phyloP scores from a whole-genome alignment of 2,797 vertebrate species.

The Natrix natrix region DNA sequence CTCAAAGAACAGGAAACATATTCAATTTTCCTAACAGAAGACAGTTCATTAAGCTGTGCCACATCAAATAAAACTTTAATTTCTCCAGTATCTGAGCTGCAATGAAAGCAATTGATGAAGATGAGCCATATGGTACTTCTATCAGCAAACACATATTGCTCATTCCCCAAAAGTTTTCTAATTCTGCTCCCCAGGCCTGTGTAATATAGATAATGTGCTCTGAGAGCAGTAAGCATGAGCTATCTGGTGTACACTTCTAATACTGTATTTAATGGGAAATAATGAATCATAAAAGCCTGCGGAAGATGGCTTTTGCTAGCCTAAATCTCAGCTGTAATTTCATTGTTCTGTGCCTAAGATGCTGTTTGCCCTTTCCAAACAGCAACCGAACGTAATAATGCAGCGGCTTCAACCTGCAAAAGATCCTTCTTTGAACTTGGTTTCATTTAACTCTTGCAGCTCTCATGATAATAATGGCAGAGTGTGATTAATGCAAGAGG shows the following conservation, averaged over 20 bases:
- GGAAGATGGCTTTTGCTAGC: constrained; percentile 81
- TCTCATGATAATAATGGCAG: constrained; percentile 58
- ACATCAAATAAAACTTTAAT: constrained; percentile 88
- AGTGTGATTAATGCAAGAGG: neutral
- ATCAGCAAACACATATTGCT: constrained; percentile 86
- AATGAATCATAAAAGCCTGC: constrained; percentile 85
- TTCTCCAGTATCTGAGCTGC: constrained; percentile 84
- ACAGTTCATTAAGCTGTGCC: constrained; percentile 86
- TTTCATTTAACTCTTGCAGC: constrained; percentile 76
- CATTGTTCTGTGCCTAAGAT: constrained; percentile 83
- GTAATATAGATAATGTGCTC: constrained; percentile 85
- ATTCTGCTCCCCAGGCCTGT: constrained; percentile 85
- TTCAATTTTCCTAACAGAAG: constrained; percentile 85
- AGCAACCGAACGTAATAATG: constrained; percentile 79
- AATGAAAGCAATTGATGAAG: constrained; percentile 85
- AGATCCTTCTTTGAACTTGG: constrained; percentile 67
- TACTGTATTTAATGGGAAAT: constrained; percentile 89
- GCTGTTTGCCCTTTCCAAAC: constrained; percentile 79
- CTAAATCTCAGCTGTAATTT: constrained; percentile 86
- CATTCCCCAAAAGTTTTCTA: constrained; percentile 87
- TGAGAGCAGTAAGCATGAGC: constrained; percentile 80
- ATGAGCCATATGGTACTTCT: constrained; percentile 85
- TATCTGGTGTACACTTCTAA: constrained; percentile 85
- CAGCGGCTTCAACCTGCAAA: constrained; percentile 65
- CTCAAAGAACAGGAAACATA: constrained; percentile 85